Conservation (phyloP, 2,113 vertebrate species). For the Nannospalax galili region DNA sequence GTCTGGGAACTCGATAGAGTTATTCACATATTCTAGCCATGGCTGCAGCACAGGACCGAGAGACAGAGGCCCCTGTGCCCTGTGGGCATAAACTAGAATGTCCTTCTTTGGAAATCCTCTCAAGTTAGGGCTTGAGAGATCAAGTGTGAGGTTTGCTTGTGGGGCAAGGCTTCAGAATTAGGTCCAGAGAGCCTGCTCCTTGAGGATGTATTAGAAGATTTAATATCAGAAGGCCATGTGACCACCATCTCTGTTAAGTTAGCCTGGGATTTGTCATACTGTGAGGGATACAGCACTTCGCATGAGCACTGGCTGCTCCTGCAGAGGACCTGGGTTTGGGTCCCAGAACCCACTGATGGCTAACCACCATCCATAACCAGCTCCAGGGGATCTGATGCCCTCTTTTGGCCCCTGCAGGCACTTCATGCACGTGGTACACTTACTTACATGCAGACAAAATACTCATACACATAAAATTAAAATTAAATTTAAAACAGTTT, state of each 20-base stretch:
- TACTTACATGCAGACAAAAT: no score
- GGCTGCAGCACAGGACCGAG: fast-evolving
- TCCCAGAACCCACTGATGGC: no score
- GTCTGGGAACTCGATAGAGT: background rate
- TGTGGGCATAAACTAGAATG: background rate
- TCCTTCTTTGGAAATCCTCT: background rate
- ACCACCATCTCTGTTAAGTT: background rate
- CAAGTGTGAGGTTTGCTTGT: background rate
- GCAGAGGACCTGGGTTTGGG: no score
- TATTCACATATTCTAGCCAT: background rate
- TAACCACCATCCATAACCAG: no score
- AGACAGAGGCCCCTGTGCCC: background rate
- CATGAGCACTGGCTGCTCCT: no score
- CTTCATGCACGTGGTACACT: no score
- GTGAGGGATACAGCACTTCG: background rate
- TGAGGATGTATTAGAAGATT: background rate
- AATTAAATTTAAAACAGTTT: no score
- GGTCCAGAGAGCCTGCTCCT: background rate
- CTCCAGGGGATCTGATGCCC: no score
- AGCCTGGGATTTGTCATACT: slow-evolving; percentile 11
- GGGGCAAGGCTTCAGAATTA: background rate
- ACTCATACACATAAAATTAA: no score
- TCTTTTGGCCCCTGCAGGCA: no score
- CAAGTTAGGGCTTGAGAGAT: background rate
- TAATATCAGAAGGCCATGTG: background rate